Evolutionary conservation across 2,113 vertebrate species (phyloP), one percentile per base, ranked within the genome.

Genomic region (Rallus limicola): DNA sequence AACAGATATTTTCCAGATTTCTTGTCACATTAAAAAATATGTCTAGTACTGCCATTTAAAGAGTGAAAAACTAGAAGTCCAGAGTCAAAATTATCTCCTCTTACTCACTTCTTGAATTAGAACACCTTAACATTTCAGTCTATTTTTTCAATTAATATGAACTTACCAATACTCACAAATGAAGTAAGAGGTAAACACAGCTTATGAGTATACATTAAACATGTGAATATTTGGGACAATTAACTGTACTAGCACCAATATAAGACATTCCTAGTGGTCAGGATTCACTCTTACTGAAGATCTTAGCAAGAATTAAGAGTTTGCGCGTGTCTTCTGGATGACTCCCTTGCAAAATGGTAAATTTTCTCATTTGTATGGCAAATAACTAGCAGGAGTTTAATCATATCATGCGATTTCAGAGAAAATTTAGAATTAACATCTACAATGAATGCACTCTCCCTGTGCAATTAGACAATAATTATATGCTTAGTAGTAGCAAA

Each of bases 391-490:
- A 72, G 58, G 11, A 9, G 15, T 75, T 95, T 93, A 88, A 84
- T 68, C n/a, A 15, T 2, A 75, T 62, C 65, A 89, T 11, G 21
- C 34, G 71, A 44, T 69, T 75, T 56, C 21, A 68, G 34, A 76
- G 33, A 71, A 70, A 93, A 89, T 1, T 62, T n/a, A 63, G 71
- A 88, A 88, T 82, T 93, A 93, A 92, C 46, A 69, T 44, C 81
- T 65, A 69, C 60, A 96, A 90, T 58, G 72, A 94, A 96, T 90
- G 92, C 86, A 52, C 24, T 29, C 65, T 72, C 80, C 25, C 21
- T 25, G 53, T 58, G 65, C 69, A 93, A 91, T 94, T 84, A 96
- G 13, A 48, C 69, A 81, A 33, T 93, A 93, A 96, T 95, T 84
- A 90, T 88, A 86, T 21, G 20, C 20, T 94, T 82, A 28, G 44